Evolutionary conservation across 2,888 invertebrate genomes (phyloP).

Genomic region (Cataglyphis albicans): DNA sequence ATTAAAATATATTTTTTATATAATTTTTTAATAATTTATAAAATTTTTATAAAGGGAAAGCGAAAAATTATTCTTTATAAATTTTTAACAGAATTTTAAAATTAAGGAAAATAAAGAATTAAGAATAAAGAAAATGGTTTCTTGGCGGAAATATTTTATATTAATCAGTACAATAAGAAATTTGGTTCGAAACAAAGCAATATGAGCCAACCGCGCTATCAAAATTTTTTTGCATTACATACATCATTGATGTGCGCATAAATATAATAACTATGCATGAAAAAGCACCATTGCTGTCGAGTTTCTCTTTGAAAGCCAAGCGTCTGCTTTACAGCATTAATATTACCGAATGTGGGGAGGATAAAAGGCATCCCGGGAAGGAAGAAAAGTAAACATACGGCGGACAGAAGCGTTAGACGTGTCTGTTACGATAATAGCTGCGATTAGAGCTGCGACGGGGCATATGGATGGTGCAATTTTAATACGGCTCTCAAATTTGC

Average conservation of each 20-base stretch:
- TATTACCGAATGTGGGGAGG: constrained; percentile 57
- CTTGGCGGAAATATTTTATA: neutral
- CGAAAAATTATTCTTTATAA: neutral
- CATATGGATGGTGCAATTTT: constrained; percentile 79
- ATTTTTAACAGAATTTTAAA: constrained; percentile 17
- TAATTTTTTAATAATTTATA: neutral
- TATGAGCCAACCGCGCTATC: neutral
- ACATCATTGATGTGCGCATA: neutral
- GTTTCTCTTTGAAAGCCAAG: constrained; percentile 55
- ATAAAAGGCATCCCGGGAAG: constrained; percentile 60
- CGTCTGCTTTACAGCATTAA: constrained; percentile 59
- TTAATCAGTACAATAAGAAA: neutral
- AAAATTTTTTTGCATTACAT: neutral
- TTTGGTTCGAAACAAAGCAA: neutral
- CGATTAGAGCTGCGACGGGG: constrained; percentile 78
- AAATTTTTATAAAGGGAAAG: neutral
- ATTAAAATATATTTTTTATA: neutral
- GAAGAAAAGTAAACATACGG: constrained; percentile 55
- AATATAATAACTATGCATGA: neutral
- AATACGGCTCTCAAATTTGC: constrained; percentile 73
- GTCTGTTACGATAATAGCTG: constrained; percentile 72
- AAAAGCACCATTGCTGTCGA: constrained; percentile 43
- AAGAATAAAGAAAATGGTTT: neutral
- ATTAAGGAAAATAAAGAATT: neutral
- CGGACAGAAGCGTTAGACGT: constrained; percentile 43